phyloP scores from a whole-genome alignment of 1,140 invertebrate species.

The Adelges cooleyi region DNA sequence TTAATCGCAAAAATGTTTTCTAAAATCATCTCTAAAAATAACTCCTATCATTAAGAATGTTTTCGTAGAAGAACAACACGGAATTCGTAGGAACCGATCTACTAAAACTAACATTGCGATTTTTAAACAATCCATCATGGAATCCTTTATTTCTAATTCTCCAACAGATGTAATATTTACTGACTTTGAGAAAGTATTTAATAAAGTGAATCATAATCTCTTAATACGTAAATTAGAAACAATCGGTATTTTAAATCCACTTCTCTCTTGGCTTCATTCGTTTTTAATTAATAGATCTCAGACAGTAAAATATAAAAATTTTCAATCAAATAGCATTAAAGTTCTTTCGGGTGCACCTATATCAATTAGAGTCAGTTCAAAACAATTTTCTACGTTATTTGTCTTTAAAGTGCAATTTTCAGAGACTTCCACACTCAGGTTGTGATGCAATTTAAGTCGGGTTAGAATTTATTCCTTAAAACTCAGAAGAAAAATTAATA shows the following conservation, averaged over 20 bases:
- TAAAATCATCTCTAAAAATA: background rate
- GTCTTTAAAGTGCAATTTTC: background rate
- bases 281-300: background rate
- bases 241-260: background rate
- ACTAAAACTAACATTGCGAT: background rate
- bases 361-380: background rate
- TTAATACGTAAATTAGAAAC: background rate
- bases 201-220: background rate
- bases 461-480: too few relatives aligned
- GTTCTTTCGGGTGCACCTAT: too few relatives aligned
- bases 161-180: background rate
- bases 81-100: background rate
- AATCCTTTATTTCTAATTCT: background rate
- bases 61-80: background rate
- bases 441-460: too few relatives aligned
- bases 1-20: background rate
- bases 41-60: background rate
- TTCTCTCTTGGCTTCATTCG: background rate
- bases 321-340: background rate
- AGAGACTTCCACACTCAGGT: background rate
- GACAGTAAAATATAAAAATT: background rate
- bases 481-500: too few relatives aligned
- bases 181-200: background rate
- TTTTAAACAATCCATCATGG: background rate
- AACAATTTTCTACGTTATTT: background rate